Evolutionary conservation across 2,888 invertebrate genomes (phyloP), one percentile per base, ranked within the genome.

Genomic region (Callyntrura guangdongensis): DNA sequence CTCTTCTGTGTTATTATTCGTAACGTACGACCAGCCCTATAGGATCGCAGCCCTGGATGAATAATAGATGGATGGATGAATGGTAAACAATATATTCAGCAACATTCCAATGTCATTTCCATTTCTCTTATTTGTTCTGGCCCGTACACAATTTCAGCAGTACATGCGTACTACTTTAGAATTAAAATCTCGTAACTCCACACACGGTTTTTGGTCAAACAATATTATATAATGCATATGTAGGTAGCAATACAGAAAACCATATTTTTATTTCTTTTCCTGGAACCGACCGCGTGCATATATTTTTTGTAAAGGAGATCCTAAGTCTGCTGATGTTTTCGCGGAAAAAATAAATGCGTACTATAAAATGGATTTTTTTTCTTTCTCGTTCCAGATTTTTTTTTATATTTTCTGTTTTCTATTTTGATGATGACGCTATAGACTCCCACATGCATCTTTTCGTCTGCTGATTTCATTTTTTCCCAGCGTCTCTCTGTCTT

Each of bases 41-140:
- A 49, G 74, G 49, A 74, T 12, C 36, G 6, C 36, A 49, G 47
- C 56, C 6, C 79, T 27, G 36, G 59, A 59, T 81, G 56, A 36
- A 36, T 36, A 36, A 36, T 36, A 36, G 79, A 81, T 56, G 79
- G 47, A 47, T 69, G 69, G 69, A 27, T 61, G 56, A 45, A 83
- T 84, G 45, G 59, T 74, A 59, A 56, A 77, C 77, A 86, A 74
- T 77, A 77, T 77, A 64, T 84, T 77, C 79, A 14, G 27, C 77
- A 61, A 74, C 74, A 64, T 86, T 86, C 86, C 86, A 77, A 77
- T 86, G 86, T 86, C 86, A 86, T 86, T 86, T 86, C 49, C 77
- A 77, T 77, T 86, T 74, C 85, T 74, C 72, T 9, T 85, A 74
- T 72, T 72, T 72, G 45, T 77, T 77, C 25, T 77, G 25, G 1